phyloP scores from a whole-genome alignment of 2,113 vertebrate genomes.

The Euleptes europaea region DNA sequence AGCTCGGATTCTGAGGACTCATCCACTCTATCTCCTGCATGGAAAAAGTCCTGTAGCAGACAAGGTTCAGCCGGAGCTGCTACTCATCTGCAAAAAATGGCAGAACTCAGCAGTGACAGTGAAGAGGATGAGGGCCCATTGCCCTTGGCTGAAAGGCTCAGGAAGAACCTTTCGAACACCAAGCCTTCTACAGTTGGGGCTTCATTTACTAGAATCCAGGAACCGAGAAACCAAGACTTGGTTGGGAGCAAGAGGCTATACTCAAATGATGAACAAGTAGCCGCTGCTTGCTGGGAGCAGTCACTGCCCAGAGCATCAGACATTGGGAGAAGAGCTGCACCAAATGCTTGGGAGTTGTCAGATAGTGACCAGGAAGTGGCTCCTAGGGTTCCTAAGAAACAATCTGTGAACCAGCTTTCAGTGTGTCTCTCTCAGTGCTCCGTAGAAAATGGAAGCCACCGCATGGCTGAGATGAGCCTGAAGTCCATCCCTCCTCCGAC shows the following conservation, averaged over 20 bases:
- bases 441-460: background rate
- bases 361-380: background rate
- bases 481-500: conserved; percentile 40
- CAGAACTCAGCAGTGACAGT: conserved; percentile 78
- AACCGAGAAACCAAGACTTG: background rate
- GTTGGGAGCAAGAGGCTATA: background rate
- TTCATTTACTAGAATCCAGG: background rate
- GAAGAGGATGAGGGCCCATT: conserved; percentile 70
- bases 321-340: background rate
- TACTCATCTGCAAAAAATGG: background rate
- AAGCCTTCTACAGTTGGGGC: background rate
- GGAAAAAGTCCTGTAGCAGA: background rate
- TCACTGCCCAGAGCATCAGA: background rate
- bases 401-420: background rate
- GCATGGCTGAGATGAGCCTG: background rate
- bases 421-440: accelerated
- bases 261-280: background rate
- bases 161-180: conserved; percentile 51
- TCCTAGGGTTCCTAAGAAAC: accelerated
- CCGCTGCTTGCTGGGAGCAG: accelerated
- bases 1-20: conserved; percentile 25
- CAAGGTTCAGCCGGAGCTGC: background rate
- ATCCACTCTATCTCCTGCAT: background rate
- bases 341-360: accelerated
- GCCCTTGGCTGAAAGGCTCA: conserved; percentile 75